Conservation (phyloP, 35 echinoderm and acorn worm species). For the Patiria miniata region DNA sequence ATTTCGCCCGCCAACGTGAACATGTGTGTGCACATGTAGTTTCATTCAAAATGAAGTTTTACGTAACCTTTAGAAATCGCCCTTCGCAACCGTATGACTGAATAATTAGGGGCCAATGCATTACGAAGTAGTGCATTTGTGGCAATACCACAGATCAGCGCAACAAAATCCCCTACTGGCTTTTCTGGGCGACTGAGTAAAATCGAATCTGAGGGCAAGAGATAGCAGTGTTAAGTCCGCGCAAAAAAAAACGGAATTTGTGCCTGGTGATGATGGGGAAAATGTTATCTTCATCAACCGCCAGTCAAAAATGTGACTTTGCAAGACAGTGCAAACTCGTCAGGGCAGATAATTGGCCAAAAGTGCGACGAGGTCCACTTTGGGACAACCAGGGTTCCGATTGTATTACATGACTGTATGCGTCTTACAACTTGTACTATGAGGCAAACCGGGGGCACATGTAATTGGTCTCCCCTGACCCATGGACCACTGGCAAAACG, state of each 20-base stretch:
- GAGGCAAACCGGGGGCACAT: constrained; percentile 49
- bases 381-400: constrained; percentile 25
- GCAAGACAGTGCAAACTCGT: constrained; percentile 22
- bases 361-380: constrained; percentile 39
- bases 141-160: constrained; percentile 31
- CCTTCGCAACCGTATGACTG: too few relatives aligned
- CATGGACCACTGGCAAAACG: constrained; percentile 52
- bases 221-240: background rate
- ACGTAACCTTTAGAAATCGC: too few relatives aligned
- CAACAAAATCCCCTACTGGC: constrained; percentile 25
- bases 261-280: constrained; percentile 14
- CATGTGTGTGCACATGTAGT: too few relatives aligned
- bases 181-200: background rate
- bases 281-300: background rate
- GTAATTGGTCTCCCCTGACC: constrained; percentile 43
- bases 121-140: background rate
- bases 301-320: constrained; percentile 43
- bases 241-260: constrained; percentile 20
- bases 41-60: too few relatives aligned
- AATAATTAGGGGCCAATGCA: too few relatives aligned
- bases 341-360: constrained; percentile 52
- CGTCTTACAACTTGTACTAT: background rate
- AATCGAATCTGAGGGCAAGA: constrained; percentile 29
- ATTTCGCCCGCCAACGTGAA: too few relatives aligned
- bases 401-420: background rate